Conservation (phyloP, 2,888 invertebrate species). For the Hirtodrosophila histrioides region DNA sequence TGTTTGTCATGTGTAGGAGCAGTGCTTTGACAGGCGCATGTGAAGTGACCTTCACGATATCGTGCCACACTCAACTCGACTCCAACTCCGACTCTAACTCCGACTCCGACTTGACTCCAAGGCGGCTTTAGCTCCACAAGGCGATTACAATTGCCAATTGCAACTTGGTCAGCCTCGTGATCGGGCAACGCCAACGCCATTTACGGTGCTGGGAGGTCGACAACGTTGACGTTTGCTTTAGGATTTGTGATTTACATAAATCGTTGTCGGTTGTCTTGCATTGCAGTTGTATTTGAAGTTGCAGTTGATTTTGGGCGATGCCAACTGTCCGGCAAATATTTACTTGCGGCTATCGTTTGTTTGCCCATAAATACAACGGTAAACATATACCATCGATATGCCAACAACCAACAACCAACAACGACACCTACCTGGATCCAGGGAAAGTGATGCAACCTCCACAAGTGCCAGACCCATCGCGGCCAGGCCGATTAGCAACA, state of each 20-base stretch:
- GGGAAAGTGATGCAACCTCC: conserved; percentile 82
- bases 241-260: conserved; percentile 46
- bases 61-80: conserved; percentile 49
- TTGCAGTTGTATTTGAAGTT: conserved; percentile 40
- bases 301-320: conserved; percentile 37
- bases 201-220: conserved; percentile 68
- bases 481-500: conserved; percentile 70
- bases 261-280: conserved; percentile 27
- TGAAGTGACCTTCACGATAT: conserved; percentile 72
- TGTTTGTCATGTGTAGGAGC: conserved; percentile 70
- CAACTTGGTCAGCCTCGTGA: conserved; percentile 65
- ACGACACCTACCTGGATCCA: conserved; percentile 83
- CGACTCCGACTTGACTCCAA: background rate
- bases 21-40: conserved; percentile 62
- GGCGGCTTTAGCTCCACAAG: conserved; percentile 34
- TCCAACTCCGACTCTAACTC: too few species aligned
- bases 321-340: conserved; percentile 66
- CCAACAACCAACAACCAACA: background rate
- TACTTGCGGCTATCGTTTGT: conserved; percentile 51
- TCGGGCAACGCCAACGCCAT: conserved; percentile 72
- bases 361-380: conserved; percentile 63
- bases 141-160: conserved; percentile 45
- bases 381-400: conserved; percentile 29
- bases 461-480: conserved; percentile 72
- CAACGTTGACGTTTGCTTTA: conserved; percentile 8